phyloP scores from a whole-genome alignment of 2,113 vertebrate genomes.

The Sciurus niger region DNA sequence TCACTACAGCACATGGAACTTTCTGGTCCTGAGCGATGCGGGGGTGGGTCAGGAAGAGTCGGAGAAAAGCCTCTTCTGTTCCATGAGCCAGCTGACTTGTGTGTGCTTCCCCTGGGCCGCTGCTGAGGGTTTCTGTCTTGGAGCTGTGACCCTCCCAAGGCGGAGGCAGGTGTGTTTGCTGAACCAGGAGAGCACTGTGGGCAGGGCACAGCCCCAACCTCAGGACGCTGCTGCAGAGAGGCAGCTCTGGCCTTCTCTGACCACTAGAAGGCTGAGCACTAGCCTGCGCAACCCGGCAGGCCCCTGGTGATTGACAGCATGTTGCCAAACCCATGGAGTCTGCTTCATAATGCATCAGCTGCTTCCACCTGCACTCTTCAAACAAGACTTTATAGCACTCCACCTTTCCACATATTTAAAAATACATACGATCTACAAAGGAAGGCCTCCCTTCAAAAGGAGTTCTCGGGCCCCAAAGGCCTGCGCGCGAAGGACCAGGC shows the following conservation, averaged over 20 bases:
- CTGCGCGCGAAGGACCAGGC: fast-evolving
- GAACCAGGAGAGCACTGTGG: neutral
- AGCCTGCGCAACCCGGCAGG: neutral
- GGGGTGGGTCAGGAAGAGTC: no score
- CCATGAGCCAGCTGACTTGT: fast-evolving
- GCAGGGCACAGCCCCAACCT: neutral
- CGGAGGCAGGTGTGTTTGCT: neutral
- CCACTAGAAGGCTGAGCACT: no score
- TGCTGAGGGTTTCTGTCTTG: fast-evolving
- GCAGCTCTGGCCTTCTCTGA: no score
- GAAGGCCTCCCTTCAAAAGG: neutral
- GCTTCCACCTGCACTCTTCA: neutral
- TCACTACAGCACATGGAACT: neutral
- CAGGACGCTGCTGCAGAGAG: neutral
- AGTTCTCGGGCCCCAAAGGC: neutral
- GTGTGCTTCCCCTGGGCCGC: fast-evolving
- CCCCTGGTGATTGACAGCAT: neutral
- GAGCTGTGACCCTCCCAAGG: neutral
- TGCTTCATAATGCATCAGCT: neutral
- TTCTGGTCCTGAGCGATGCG: neutral
- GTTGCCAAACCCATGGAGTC: neutral
- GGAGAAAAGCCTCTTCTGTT: neutral
- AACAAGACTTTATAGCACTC: neutral
- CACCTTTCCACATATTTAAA: neutral
- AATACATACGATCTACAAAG: neutral